phyloP scores from a whole-genome alignment of 2,113 vertebrate genomes.

The Erpornis zantholeuca region DNA sequence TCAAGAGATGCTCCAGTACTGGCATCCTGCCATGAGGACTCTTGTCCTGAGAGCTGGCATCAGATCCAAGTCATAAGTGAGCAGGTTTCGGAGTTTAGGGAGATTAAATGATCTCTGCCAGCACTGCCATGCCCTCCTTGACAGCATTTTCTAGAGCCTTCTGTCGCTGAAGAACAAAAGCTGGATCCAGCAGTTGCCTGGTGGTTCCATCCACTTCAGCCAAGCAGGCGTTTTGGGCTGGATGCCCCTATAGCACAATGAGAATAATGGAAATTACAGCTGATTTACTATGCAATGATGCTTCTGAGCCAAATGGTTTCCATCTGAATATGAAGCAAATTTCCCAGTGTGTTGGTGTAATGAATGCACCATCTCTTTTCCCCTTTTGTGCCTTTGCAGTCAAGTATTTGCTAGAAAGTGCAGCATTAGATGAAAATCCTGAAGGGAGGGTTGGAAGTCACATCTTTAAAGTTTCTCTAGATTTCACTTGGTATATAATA shows the following conservation, averaged over 20 bases:
- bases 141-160: conserved; percentile 8
- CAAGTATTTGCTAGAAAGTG: neutral
- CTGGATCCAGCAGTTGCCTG: conserved; percentile 29
- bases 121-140: neutral
- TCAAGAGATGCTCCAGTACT: neutral
- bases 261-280: conserved; percentile 36
- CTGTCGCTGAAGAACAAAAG: conserved; percentile 31
- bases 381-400: neutral
- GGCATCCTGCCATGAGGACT: neutral
- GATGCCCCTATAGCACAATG: conserved; percentile 7
- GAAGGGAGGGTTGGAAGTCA: neutral
- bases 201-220: conserved; percentile 3
- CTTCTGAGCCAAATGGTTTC: conserved; percentile 42
- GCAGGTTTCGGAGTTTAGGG: neutral
- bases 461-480: neutral
- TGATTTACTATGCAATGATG: conserved; percentile 26
- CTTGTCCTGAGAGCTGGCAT: neutral
- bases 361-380: neutral
- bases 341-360: neutral
- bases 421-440: neutral
- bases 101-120: neutral
- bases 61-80: neutral
- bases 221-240: conserved; percentile 27
- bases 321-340: conserved; percentile 25
- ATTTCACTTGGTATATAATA: neutral